Conservation (phyloP, 2,888 invertebrate genomes). For the Cephus spinipes region DNA sequence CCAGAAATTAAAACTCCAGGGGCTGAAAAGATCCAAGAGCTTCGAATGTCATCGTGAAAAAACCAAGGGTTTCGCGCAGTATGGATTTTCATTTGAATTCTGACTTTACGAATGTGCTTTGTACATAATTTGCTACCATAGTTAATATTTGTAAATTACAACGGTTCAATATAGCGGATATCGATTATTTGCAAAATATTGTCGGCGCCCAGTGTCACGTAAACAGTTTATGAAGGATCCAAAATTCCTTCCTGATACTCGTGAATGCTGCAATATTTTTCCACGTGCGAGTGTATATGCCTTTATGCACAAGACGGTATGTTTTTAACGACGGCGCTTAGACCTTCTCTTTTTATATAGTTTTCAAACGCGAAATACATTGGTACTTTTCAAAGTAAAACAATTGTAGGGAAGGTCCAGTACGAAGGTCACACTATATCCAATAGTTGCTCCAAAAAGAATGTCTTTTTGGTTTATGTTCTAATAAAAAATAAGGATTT, state of each 20-base stretch:
- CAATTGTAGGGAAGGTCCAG: not conserved
- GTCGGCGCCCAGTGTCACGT: not conserved
- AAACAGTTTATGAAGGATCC: not conserved
- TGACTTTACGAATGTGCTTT: constrained; percentile 40
- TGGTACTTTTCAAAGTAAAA: not conserved
- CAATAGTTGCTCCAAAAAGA: not conserved
- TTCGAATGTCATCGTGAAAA: not conserved
- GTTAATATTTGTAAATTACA: constrained; percentile 35
- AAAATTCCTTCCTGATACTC: not conserved
- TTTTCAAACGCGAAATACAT: not conserved
- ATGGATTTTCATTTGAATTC: constrained; percentile 25
- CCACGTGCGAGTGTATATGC: not conserved
- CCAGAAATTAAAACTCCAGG: not conserved
- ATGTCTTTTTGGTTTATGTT: not conserved
- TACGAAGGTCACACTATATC: not conserved
- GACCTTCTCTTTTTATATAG: not conserved
- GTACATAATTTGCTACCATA: constrained; percentile 33
- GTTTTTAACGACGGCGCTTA: not conserved
- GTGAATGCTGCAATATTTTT: not conserved
- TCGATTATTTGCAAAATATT: not conserved
- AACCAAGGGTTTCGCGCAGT: not conserved
- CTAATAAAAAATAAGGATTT: constrained; percentile 14
- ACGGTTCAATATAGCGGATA: constrained; percentile 2
- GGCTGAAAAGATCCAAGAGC: not conserved
- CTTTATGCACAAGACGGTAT: not conserved